Conservation (phyloP, 2,797 vertebrate genomes). For the Gobio occitaniae region DNA sequence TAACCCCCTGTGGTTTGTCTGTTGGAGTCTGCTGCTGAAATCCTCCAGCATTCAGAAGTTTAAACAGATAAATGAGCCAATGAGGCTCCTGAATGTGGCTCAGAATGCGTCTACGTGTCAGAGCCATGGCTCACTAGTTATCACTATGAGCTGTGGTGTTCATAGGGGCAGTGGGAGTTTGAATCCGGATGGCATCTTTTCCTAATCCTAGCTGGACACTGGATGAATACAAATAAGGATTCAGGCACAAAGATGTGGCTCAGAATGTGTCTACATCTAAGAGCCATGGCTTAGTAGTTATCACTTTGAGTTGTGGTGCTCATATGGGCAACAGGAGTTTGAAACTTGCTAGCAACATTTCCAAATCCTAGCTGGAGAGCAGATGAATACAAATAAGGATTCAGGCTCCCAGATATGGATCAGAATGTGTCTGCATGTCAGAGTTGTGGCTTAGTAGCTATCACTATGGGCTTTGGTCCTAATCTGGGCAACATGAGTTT, state of each 20-base stretch:
- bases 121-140: not conserved
- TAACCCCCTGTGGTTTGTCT: constrained; percentile 41
- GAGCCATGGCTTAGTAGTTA: not conserved
- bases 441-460: not conserved
- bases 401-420: not conserved
- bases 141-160: not conserved
- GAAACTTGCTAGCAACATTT: not conserved
- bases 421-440: not conserved
- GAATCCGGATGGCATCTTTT: not conserved
- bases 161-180: too few species aligned
- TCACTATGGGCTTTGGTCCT: not conserved
- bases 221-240: not conserved
- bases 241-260: not conserved
- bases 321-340: not conserved
- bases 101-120: not conserved
- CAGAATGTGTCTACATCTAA: not conserved
- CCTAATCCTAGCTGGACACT: not conserved
- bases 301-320: not conserved
- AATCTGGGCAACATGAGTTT: not conserved
- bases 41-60: not conserved
- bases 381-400: too few species aligned
- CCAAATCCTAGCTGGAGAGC: not conserved
- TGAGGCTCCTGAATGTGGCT: not conserved
- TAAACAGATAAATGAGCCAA: constrained; percentile 4
- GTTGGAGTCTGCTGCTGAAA: constrained; percentile 9